Evolutionary conservation across 2,888 invertebrate genomes (phyloP), one percentile per base, ranked within the genome.

Genomic region (Andrena minutula): DNA sequence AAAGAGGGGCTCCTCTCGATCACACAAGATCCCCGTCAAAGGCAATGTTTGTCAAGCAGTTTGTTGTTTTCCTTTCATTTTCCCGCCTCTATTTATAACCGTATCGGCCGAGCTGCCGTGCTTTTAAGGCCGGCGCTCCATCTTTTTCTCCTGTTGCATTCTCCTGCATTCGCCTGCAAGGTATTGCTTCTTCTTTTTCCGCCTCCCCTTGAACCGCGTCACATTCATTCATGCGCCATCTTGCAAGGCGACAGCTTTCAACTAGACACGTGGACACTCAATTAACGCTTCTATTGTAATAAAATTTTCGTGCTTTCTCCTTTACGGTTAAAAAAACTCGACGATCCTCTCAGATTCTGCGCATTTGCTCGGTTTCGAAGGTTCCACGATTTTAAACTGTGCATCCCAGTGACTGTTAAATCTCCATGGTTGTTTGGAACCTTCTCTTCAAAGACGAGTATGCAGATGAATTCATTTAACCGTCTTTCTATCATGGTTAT

Each of bases 41-140:
- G 72, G 28, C 64, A 51, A 35, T 64, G 64, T 64, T 73, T 64
- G n/a, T 10, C 72, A 32, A 58, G 35, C 56, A 64, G 35, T 64
- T 64, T 32, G 35, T 64, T 64, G 41, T 69, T 35, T 35, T 69
- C 8, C 23, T 41, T 69, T 23, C 32, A 23, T 23, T 69, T 56
- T 51, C 32, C 23, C 12, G 4, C 23, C 32, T 32, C 69, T 69
- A 28, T 41, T 58, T 69, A 69, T 35, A 28, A 41, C 23, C 56
- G 35, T 53, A 58, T 56, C 56, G 56, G 53, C 8, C 53, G 56
- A 41, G 41, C 35, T 23, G 23, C 56, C 69, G 56, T n/a, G 56
- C 56, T 56, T 41, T 53, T 68, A 68, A 68, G 53, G 51, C 68
- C 30, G 53, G 35, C 32, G 35, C 51, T 53, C 23, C 32, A 41